These are phyloP conservation scores for Calliopsis andreniformis DNA, from an alignment of 1,140 invertebrate genomes.

Conservation along the genomic window DNA sequence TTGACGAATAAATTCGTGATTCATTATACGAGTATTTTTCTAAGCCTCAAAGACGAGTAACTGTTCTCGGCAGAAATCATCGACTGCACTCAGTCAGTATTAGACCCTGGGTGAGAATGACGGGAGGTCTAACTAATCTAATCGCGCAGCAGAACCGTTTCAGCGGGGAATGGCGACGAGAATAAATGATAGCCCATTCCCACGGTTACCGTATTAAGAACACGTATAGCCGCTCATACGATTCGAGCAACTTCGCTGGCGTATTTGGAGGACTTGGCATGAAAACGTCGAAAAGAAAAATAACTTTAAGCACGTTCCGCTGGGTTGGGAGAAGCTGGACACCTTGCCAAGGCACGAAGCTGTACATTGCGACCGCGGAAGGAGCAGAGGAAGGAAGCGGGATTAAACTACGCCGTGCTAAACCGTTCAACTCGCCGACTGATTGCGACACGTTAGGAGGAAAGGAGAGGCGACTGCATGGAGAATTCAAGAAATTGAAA, in stretches of 20 bases:
- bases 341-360: conserved; percentile 55
- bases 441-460: not conserved
- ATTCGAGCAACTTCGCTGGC: not conserved
- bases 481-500: not conserved
- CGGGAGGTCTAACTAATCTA: not conserved
- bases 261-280: conserved; percentile 29
- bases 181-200: not conserved
- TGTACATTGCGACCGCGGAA: conserved; percentile 22
- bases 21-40: no score
- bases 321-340: conserved; percentile 29
- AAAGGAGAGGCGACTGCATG: not conserved
- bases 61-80: no score
- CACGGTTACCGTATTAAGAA: conserved; percentile 9
- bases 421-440: not conserved
- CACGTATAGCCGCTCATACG: conserved; percentile 1
- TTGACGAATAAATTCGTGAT: no score
- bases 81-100: no score
- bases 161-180: not conserved
- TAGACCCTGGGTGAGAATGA: not conserved
- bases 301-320: conserved; percentile 53
- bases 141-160: not conserved
- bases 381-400: not conserved
- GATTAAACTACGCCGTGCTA: not conserved
- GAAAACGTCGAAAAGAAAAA: conserved; percentile 39
- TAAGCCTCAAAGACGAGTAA: no score